These are phyloP conservation scores for Clarias laeviceps DNA, from an alignment of 2,797 vertebrate species.

Conservation along the genomic window DNA sequence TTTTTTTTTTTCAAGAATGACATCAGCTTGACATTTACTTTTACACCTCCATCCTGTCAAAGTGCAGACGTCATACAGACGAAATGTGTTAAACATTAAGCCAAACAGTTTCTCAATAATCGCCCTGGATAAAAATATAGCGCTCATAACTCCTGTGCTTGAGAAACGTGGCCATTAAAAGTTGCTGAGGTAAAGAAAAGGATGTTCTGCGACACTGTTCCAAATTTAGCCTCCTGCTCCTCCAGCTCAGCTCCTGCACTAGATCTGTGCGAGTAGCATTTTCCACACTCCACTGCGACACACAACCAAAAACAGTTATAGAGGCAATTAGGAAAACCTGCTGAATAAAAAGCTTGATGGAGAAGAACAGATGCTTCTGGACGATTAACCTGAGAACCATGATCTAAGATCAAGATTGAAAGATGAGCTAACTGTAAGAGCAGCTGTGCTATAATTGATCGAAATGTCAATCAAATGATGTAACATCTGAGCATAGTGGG, in stretches of 20 bases:
- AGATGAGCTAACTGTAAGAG: background rate
- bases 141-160: slow-evolving; percentile 36
- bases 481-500: background rate
- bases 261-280: slow-evolving; percentile 27
- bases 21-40: background rate
- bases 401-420: background rate
- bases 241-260: slow-evolving; percentile 29
- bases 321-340: slow-evolving; percentile 18
- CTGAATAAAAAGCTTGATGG: slow-evolving; percentile 25
- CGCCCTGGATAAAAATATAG: slow-evolving; percentile 35
- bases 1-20: background rate
- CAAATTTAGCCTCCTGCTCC: slow-evolving; percentile 43
- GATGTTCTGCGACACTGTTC: slow-evolving; percentile 43
- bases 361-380: slow-evolving; percentile 8
- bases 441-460: background rate
- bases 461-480: slow-evolving; percentile 1
- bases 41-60: background rate
- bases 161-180: slow-evolving; percentile 49
- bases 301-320: slow-evolving; percentile 30
- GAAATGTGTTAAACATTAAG: slow-evolving; percentile 27
- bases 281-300: slow-evolving; percentile 28
- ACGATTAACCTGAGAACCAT: background rate
- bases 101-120: slow-evolving; percentile 33
- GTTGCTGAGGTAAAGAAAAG: slow-evolving; percentile 50
- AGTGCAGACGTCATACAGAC: background rate